Base-by-base conservation (phyloP, 2,888 invertebrate genomes). In the Rhorus exstirpatorius region DNA sequence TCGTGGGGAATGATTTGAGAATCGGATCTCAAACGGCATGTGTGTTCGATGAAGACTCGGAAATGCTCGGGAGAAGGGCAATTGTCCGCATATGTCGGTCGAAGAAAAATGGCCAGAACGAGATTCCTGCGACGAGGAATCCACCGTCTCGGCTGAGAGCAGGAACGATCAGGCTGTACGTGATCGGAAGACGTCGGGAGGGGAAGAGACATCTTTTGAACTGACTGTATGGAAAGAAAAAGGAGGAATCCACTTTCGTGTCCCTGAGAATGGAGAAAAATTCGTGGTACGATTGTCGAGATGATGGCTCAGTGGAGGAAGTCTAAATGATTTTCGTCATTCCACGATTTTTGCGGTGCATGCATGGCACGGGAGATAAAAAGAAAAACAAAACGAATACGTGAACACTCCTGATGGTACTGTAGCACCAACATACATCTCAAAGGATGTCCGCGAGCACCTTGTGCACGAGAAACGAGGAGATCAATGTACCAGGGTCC, bases 201-300 rank as follows among this genome's bases (percentile, higher is more conserved):
- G 8, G 38, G 6, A 3, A 31, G 38, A 58, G 58, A 78, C 58
- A 65, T 61, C 31, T 68, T 58, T 21, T 58, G 53, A 51, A 65
- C 41, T 55, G 70, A 61, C 38, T 19, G 61, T 24, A 21, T 61
- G 53, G 41, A 71, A 74, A 65, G 46, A 60, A 71, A 76, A 53
- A 67, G 76, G 71, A 51, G 46, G 67, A 83, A 83, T 76, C 49
- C 76, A 24, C 55, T 26, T 63, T 21, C 38, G 46, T 41, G 60
- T 35, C 63, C 10, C 65, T 41, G 49, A 38, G 60, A 72, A 72
- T 26, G 71, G 26, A 46, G 35, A 83, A 88, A 88, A 88, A 87
- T 86, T 86, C 78, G 78, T 84, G 86, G 83, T 81, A 83, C 84
- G 67, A 85, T 82, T 72, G 85, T 86, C 81, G 85, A 86, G 85